Base-by-base conservation (phyloP, 2,888 invertebrate genomes). In the Dione juno region DNA sequence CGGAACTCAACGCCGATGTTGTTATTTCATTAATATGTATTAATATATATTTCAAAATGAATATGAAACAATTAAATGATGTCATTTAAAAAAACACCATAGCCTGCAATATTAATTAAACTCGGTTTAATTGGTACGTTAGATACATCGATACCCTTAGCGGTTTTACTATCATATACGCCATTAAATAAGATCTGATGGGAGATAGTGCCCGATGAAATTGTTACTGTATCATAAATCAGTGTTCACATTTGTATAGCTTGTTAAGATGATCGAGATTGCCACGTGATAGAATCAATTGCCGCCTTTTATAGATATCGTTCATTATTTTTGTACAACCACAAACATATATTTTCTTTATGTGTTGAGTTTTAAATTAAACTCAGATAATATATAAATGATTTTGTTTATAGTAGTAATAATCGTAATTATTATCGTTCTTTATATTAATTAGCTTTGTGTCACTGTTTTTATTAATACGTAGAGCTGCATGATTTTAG, bases 91-190 rank as follows among this genome's bases (percentile, higher is more conserved):
- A 28, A 28, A 28, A 53, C 28, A 59, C 28, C 14, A 28, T 59
- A 43, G n/a, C 1, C 14, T 7, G 9, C 9, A 61, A 61, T 43
- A 28, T 72, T 74, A 75, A 75, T 75, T 74, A 70, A 73, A 66
- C 66, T n/a, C 64, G 57, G 67, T 54, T 54, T 72, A 75, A 74
- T 72, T 72, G 72, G 71, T 67, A 65, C 69, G 59, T 71, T 35
- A 67, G 65, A 66, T 68, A 68, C 21, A 21, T 21, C 45, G 58
- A 21, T 69, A 69, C 61, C 50, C 65, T 58, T 58, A 43, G 50
- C 70, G 65, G 65, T 66, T 61, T 64, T 53, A 61, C 61, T 73
- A 80, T 80, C 83, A 82, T 80, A 81, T 81, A 78, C 69, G 71
- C 76, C 75, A 73, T 77, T 76, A 77, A 77, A 74, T 63, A 66